Evolutionary conservation across 2,888 invertebrate genomes (phyloP).

Genomic region (Oeneis ivallda): DNA sequence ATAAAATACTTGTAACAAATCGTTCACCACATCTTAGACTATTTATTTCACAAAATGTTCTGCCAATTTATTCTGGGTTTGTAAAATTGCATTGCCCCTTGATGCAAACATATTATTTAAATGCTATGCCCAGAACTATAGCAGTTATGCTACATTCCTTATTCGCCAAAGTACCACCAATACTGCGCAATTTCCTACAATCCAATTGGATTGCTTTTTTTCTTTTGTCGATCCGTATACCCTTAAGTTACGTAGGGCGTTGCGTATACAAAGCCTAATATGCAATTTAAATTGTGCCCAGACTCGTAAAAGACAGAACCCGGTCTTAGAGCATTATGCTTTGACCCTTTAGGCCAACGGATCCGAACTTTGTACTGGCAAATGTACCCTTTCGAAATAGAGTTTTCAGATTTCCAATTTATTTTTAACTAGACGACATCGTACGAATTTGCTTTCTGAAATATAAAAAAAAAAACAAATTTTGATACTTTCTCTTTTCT

Average conservation of each 20-base stretch:
- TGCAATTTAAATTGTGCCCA: conserved; percentile 72
- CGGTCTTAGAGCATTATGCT: conserved; percentile 48
- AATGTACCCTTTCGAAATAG: not conserved
- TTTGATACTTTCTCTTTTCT: too few species aligned
- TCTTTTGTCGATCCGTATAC: conserved; percentile 57
- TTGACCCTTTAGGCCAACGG: conserved; percentile 48
- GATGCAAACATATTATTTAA: conserved; percentile 28
- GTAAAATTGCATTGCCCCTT: conserved; percentile 20
- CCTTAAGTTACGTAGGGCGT: conserved; percentile 45
- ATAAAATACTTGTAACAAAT: not conserved
- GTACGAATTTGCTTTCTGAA: too few species aligned
- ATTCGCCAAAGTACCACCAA: conserved; percentile 28
- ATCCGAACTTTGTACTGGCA: not conserved
- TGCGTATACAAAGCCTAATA: conserved; percentile 54
- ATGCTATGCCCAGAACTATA: conserved; percentile 22
- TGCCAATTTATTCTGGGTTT: conserved; percentile 32
- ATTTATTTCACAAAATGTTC: conserved; percentile 5
- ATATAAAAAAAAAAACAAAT: too few species aligned
- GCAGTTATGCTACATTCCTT: conserved; percentile 8
- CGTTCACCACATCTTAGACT: not conserved
- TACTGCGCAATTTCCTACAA: conserved; percentile 52
- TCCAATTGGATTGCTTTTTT: conserved; percentile 57
- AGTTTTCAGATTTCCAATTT: not conserved
- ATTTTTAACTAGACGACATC: not conserved
- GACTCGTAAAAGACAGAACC: conserved; percentile 54